A percentile compares a stretch with the other conserved stretches of the same genome.
Conservation (phyloP, 2,113 vertebrate species). For the Tupaia tana region DNA sequence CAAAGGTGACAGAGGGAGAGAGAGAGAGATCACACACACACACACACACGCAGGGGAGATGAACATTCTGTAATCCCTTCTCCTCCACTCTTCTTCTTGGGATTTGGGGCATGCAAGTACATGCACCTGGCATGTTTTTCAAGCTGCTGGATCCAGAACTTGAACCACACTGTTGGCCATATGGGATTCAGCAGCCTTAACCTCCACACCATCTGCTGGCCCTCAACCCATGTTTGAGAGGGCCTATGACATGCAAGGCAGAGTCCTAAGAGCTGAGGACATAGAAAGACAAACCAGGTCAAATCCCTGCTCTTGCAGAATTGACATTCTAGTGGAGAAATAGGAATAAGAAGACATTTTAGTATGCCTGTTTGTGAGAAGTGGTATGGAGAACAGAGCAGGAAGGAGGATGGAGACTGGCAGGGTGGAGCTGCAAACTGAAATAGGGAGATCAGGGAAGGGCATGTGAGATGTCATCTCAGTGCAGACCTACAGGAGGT, state of each 20-base stretch:
- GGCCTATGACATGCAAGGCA: neutral
- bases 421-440: neutral
- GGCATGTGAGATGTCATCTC: neutral
- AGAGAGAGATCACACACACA: too few relatives aligned
- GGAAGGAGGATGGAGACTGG: neutral
- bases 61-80: too few relatives aligned
- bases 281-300: neutral
- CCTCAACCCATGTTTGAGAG: neutral
- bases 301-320: slow-evolving; percentile 15
- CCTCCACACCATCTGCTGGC: too few relatives aligned
- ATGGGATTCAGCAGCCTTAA: too few relatives aligned
- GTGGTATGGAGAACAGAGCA: neutral
- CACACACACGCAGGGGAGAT: too few relatives aligned
- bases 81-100: too few relatives aligned
- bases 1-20: too few relatives aligned
- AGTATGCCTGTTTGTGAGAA: neutral
- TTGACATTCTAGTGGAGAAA: neutral
- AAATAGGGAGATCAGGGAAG: neutral
- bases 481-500: neutral
- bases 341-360: neutral
- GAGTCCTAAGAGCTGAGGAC: neutral
- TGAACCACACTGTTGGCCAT: too few relatives aligned
- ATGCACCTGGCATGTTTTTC: too few relatives aligned
- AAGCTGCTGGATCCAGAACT: too few relatives aligned
- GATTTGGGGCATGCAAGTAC: too few relatives aligned